These are phyloP conservation scores for Cerastoderma edule DNA, from an alignment of 2,888 invertebrate genomes.

Conservation along the genomic window DNA sequence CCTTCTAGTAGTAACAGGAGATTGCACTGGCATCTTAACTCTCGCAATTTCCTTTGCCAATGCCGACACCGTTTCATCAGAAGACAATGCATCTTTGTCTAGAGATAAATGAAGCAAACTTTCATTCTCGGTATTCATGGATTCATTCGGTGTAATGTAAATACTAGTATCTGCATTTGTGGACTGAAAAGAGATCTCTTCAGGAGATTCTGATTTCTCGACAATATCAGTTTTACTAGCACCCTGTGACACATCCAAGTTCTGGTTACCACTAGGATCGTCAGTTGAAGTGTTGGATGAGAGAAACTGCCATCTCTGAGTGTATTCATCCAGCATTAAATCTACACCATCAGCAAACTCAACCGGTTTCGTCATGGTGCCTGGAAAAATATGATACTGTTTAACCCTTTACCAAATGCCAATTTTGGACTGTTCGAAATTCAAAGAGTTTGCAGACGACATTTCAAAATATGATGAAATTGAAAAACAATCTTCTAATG, in stretches of 20 bases:
- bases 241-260: neutral
- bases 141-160: constrained; percentile 42
- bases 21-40: too few species aligned
- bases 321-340: constrained; percentile 15
- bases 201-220: neutral
- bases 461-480: too few species aligned
- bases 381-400: constrained; percentile 17
- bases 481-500: too few species aligned
- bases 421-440: too few species aligned
- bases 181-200: constrained; percentile 10
- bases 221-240: neutral
- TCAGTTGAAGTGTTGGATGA: neutral
- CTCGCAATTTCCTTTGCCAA: too few species aligned
- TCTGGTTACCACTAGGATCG: neutral
- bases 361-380: constrained; percentile 24
- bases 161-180: constrained; percentile 26
- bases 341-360: constrained; percentile 15
- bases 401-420: too few species aligned
- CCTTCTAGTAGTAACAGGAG: too few species aligned
- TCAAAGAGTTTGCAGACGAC: too few species aligned
- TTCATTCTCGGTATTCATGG: constrained; percentile 21
- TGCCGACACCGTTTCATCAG: too few species aligned
- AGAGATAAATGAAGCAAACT: too few species aligned
- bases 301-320: neutral
- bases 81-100: too few species aligned